Conservation (phyloP, 2,888 invertebrate species). For the Drepana falcataria region DNA sequence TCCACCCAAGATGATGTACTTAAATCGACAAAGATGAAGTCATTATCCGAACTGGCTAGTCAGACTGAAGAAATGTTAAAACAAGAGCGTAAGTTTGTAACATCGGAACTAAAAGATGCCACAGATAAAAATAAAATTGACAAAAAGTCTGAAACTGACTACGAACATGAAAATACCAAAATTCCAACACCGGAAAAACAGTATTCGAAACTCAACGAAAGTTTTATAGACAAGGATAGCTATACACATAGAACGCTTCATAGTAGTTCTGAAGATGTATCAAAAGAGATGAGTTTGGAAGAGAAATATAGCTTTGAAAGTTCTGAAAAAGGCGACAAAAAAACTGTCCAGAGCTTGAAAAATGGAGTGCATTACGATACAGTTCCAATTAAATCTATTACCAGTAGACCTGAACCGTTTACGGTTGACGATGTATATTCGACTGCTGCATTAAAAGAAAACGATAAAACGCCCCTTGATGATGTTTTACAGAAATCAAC, state of each 20-base stretch:
- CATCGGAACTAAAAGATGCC: constrained; percentile 17
- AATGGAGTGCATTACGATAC: not conserved
- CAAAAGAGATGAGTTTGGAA: constrained; percentile 64
- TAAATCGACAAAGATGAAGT: constrained; percentile 16
- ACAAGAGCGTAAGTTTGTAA: constrained; percentile 27
- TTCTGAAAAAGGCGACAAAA: constrained; percentile 52
- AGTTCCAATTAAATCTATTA: constrained; percentile 29
- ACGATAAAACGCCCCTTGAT: constrained; percentile 15
- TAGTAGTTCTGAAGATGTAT: constrained; percentile 64
- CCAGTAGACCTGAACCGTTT: constrained; percentile 17
- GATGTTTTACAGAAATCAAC: constrained; percentile 14
- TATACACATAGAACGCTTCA: constrained; percentile 34
- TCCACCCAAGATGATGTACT: constrained; percentile 15
- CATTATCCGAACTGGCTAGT: constrained; percentile 22
- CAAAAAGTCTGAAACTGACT: constrained; percentile 19
- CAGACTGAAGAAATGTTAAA: constrained; percentile 34
- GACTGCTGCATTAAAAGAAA: constrained; percentile 29
- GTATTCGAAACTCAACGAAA: constrained; percentile 33
- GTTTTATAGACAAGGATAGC: constrained; percentile 36
- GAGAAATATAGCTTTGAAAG: constrained; percentile 67
- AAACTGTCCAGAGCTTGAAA: constrained; percentile 5
- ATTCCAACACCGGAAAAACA: not conserved
- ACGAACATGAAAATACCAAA: constrained; percentile 2
- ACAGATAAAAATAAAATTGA: constrained; percentile 18
- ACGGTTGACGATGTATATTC: constrained; percentile 19